Base-by-base conservation (phyloP, 2,888 invertebrate species). In the Dexiosoma caninum region DNA sequence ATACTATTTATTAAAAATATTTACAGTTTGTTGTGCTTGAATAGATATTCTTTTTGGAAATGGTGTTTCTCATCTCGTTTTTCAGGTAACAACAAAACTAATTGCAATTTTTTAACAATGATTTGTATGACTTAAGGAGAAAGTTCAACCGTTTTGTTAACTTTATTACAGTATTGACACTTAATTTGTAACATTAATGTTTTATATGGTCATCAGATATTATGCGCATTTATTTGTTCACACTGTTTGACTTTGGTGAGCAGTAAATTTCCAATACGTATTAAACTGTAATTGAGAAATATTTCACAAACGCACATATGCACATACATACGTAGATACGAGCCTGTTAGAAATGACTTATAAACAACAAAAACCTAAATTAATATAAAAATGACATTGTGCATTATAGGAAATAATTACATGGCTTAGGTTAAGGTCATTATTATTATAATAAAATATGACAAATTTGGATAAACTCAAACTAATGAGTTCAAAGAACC, bases 181-280 rank as follows among this genome's bases (percentile, higher is more conserved):
- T n/a, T 59, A 53, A 59, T 59, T 51, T 75, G 59, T 51, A 57
- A 51, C 49, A 66, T 66, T 67, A 59, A 59, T 67, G 66, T 51
- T 66, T 74, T 57, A 57, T 46, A 57, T 66, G 66, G 14, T 40
- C 21, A 40, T 66, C 14, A 74, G 49, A n/a, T n/a, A 19, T 55
- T 19, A 23, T 59, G 35, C 16, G 7, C 46, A 16, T 71, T 59
- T 35, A 3, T 35, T 59, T 35, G 7, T 35, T 44, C 37, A 21
- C 16, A 30, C 19, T 71, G 60, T 42, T 60, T 60, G 40, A 32
- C 32, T 53, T 53, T 51, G 14, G 6, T 64, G 37, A 19, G 12
- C 37, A 37, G 8, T 12, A 46, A 74, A 49, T 49, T 30, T 30
- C 9, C 57, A 75, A 66, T 57, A 57, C 49, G 21, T 8, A 30